Evolutionary conservation across 2,797 vertebrate genomes (phyloP).

Genomic region (Dallia pectoralis): DNA sequence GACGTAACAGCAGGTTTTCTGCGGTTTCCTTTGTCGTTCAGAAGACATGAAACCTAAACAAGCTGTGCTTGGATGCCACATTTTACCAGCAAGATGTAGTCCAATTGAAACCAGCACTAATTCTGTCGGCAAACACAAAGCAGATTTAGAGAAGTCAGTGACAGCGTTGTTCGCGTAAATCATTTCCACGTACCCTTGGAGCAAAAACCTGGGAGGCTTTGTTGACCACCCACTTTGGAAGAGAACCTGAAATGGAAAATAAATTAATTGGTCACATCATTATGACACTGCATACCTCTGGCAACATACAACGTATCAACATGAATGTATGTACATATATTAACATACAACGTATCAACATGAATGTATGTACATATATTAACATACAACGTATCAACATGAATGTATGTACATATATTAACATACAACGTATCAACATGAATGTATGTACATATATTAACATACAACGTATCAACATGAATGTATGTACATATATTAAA

Average conservation of each 20-base stretch:
- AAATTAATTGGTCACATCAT: background rate
- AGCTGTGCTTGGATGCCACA: conserved; percentile 11
- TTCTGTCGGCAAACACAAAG: background rate
- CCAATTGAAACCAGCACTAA: background rate
- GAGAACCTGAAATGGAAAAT: conserved; percentile 64
- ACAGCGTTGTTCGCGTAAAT: conserved; percentile 11
- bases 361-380: no score
- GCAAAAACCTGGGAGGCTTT: conserved; percentile 76
- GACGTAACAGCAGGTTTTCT: conserved; percentile 54
- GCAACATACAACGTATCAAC: background rate
- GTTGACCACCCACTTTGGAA: conserved; percentile 84
- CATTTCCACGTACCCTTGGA: conserved; percentile 67
- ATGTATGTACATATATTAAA: background rate
- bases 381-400: no score
- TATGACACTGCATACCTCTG: background rate
- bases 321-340: no score
- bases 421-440: background rate
- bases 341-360: background rate
- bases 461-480: background rate
- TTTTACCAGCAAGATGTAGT: background rate
- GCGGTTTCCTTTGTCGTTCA: conserved; percentile 65
- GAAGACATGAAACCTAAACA: conserved; percentile 53
- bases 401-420: background rate
- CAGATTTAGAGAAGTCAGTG: background rate
- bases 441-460: no score